phyloP scores from a whole-genome alignment of 2,888 invertebrate species.

The Sinodicranocentrus sp. region DNA sequence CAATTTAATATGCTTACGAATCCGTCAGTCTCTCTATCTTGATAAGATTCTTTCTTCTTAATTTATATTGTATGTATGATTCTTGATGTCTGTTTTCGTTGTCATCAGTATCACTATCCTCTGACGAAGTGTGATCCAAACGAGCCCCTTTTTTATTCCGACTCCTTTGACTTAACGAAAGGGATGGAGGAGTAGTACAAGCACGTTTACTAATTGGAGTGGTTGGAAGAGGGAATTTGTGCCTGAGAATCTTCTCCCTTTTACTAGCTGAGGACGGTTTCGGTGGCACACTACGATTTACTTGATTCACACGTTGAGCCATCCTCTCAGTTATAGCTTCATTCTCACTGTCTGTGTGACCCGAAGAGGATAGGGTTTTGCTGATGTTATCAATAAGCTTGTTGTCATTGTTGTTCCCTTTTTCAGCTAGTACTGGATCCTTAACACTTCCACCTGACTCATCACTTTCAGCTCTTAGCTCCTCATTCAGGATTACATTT shows the following conservation, averaged over 20 bases:
- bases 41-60: conserved; percentile 31
- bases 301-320: no score
- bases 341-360: conserved; percentile 10
- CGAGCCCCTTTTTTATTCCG: background rate
- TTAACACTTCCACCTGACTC: background rate
- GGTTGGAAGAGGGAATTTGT: background rate
- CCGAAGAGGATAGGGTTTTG: no score
- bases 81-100: background rate
- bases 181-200: background rate
- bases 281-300: no score
- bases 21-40: conserved; percentile 49
- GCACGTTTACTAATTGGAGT: background rate
- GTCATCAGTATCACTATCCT: background rate
- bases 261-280: no score
- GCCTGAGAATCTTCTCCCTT: background rate
- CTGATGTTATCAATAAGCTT: background rate
- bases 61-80: conserved; percentile 26
- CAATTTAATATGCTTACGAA: conserved; percentile 47
- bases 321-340: no score
- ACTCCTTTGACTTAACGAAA: background rate
- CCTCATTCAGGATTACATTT: background rate
- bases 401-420: background rate
- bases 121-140: conserved; percentile 12
- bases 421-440: no score
- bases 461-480: background rate